These are phyloP conservation scores for Potamarius usumacintae DNA, from an alignment of 2,113 vertebrate genomes.

Conservation along the genomic window DNA sequence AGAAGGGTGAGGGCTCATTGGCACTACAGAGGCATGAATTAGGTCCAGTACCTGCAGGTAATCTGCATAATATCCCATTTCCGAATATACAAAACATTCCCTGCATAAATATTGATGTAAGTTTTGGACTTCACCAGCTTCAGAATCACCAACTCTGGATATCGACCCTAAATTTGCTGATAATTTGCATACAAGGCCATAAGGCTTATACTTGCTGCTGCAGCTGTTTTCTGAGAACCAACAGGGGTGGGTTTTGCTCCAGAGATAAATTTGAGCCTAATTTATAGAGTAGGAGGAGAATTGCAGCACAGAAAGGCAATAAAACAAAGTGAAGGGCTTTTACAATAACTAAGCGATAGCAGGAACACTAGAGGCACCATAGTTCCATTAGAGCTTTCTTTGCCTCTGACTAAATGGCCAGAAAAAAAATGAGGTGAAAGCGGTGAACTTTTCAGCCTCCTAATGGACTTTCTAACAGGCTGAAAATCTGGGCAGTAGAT, in stretches of 20 bases:
- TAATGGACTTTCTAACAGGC: constrained; percentile 6
- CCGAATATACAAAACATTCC: not conserved
- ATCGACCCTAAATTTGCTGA: not conserved
- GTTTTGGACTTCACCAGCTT: not conserved
- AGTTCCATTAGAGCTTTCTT: constrained; percentile 11
- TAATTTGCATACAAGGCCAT: not conserved
- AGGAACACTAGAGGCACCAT: constrained; percentile 16
- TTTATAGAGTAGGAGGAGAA: constrained; percentile 14
- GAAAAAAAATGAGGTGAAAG: not conserved
- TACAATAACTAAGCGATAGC: not conserved
- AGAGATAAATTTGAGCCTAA: constrained; percentile 2
- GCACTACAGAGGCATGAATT: not conserved
- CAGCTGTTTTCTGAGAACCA: not conserved
- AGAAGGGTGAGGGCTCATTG: not conserved
- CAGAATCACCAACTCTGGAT: not conserved
- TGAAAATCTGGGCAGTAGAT: not conserved
- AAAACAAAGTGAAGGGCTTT: constrained; percentile 29
- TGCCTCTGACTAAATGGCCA: constrained; percentile 5
- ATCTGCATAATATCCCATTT: not conserved
- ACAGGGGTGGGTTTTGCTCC: not conserved
- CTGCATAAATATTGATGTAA: not conserved
- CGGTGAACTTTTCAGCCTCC: not conserved
- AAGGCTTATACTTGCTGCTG: not conserved
- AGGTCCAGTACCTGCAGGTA: not conserved
- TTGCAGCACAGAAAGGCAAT: not conserved